Evolutionary conservation across 2,888 invertebrate genomes (phyloP).

Genomic region (Plusia festucae): DNA sequence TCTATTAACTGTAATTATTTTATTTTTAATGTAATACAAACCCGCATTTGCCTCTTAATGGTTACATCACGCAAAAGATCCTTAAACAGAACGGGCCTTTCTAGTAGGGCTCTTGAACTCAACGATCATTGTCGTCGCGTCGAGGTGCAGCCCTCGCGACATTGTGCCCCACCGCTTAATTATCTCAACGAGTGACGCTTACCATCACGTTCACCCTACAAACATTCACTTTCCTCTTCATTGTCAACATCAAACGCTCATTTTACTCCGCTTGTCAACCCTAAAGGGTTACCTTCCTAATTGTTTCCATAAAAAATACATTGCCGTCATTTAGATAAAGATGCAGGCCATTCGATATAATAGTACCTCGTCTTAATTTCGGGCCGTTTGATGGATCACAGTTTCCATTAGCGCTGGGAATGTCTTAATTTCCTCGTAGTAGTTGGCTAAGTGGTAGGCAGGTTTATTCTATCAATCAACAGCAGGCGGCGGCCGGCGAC

Average conservation of each 20-base stretch:
- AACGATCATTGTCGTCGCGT: conserved; percentile 77
- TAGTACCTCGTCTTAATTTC: conserved; percentile 74
- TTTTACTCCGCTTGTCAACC: conserved; percentile 64
- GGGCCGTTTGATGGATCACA: conserved; percentile 80
- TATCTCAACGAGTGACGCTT: conserved; percentile 71
- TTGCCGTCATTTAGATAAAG: conserved; percentile 76
- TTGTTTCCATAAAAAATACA: conserved; percentile 75
- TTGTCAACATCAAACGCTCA: conserved; percentile 61
- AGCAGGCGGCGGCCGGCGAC: conserved; percentile 60
- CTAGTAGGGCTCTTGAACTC: conserved; percentile 76
- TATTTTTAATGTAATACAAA: not conserved
- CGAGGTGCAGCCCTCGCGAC: conserved; percentile 65
- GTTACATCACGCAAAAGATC: conserved; percentile 63
- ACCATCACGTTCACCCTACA: conserved; percentile 65
- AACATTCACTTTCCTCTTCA: conserved; percentile 60
- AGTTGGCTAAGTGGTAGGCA: conserved; percentile 76
- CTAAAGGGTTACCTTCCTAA: conserved; percentile 65
- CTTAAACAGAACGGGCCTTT: conserved; percentile 67
- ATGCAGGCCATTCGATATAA: conserved; percentile 62
- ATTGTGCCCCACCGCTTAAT: conserved; percentile 71
- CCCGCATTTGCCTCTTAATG: conserved; percentile 22
- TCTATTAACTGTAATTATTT: not conserved
- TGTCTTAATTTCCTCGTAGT: conserved; percentile 81
- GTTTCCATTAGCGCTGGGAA: conserved; percentile 80
- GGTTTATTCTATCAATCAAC: conserved; percentile 81